Conservation (phyloP, 92 coral and sea anemone genomes). For the Porites rus region DNA sequence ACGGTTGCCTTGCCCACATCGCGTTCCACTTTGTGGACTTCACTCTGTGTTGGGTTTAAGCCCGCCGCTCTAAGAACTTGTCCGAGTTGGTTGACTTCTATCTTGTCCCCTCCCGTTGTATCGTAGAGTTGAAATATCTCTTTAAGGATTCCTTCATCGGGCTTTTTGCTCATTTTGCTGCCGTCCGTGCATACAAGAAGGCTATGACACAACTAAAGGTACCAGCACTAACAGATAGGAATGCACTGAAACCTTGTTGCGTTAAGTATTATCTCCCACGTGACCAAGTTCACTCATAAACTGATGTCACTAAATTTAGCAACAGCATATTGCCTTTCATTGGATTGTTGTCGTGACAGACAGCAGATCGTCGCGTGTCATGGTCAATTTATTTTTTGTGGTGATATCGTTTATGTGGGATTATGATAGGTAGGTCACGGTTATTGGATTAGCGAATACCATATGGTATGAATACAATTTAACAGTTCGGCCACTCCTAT, state of each 20-base stretch:
- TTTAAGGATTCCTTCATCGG: constrained; percentile 85
- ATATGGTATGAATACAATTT: too few species aligned
- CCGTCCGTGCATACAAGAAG: neutral
- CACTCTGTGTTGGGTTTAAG: constrained; percentile 91
- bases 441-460: too few species aligned
- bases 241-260: neutral
- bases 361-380: too few species aligned
- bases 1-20: constrained; percentile 83
- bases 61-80: constrained; percentile 93
- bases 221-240: neutral
- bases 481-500: too few species aligned
- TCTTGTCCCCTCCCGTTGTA: constrained; percentile 84
- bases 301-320: constrained; percentile 14
- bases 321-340: neutral
- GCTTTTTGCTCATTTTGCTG: constrained; percentile 60
- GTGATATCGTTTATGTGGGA: too few species aligned
- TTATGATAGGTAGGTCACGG: too few species aligned
- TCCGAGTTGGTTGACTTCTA: constrained; percentile 80
- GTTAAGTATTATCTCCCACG: constrained; percentile 3
- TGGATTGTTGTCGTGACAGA: neutral
- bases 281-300: constrained; percentile 5
- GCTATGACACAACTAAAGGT: neutral
- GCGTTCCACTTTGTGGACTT: constrained; percentile 88
- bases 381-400: too few species aligned
- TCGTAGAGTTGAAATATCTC: constrained; percentile 93